Percentiles rank a stretch among this genome's conserved stretches.
Evolutionary conservation across 2,888 invertebrate genomes (phyloP).

Genomic region (Polia nebulosa): DNA sequence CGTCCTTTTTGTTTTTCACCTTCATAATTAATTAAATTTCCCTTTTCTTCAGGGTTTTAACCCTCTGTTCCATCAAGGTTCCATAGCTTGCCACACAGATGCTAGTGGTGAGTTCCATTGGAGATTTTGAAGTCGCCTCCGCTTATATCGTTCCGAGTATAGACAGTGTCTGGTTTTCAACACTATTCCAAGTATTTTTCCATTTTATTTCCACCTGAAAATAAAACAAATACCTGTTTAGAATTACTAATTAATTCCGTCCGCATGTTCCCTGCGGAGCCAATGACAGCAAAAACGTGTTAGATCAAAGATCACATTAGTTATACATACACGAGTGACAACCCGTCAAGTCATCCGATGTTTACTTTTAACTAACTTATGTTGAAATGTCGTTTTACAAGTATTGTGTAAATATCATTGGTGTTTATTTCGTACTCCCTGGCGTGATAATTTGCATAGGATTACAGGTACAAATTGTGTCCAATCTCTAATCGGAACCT

Average conservation of each 20-base stretch:
- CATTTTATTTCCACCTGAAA: conserved; percentile 5
- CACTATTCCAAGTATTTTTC: background rate
- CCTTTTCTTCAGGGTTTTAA: too few species aligned
- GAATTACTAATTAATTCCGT: conserved; percentile 42
- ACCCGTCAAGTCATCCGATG: conserved; percentile 31
- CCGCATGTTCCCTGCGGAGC: conserved; percentile 9
- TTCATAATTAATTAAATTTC: too few species aligned
- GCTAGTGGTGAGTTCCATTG: too few species aligned
- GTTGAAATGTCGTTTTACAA: conserved; percentile 47
- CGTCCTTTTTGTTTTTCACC: background rate
- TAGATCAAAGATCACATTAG: conserved; percentile 61
- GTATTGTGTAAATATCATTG: conserved; percentile 42
- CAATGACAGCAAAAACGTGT: conserved; percentile 52
- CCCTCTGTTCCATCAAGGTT: too few species aligned
- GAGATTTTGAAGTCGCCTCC: background rate
- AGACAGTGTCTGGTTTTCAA: background rate
- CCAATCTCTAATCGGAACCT: conserved; percentile 3
- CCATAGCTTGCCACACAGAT: too few species aligned
- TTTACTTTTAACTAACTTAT: conserved; percentile 37
- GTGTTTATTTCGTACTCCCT: conserved; percentile 33
- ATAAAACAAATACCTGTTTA: conserved; percentile 16
- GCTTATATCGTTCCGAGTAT: too few species aligned
- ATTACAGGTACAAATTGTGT: conserved; percentile 3
- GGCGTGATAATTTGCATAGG: conserved; percentile 29
- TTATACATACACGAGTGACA: conserved; percentile 49